phyloP scores from a whole-genome alignment of 2,888 invertebrate species.

The Phorcus lineatus region DNA sequence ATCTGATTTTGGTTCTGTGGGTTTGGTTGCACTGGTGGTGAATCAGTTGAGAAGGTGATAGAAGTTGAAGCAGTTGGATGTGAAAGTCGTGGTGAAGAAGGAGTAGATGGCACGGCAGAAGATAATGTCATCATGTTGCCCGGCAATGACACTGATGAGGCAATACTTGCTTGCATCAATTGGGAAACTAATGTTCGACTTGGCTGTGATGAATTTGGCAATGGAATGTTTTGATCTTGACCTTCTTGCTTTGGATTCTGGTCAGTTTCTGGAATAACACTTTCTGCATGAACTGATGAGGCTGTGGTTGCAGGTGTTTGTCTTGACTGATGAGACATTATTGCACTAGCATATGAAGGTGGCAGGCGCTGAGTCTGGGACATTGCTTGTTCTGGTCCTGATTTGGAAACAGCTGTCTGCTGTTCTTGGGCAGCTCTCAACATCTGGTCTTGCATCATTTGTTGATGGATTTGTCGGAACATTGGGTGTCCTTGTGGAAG shows the following conservation, averaged over 20 bases:
- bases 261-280: background rate
- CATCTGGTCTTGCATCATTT: background rate
- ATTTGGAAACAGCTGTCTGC: background rate
- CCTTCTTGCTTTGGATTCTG: background rate
- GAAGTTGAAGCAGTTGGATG: background rate
- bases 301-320: background rate
- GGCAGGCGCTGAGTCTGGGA: conserved; percentile 18
- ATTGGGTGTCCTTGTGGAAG: background rate
- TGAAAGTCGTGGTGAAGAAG: background rate
- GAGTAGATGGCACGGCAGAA: background rate
- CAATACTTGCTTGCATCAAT: background rate
- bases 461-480: background rate
- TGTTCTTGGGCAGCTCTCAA: background rate
- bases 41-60: background rate
- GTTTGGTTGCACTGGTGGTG: background rate
- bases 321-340: conserved; percentile 16
- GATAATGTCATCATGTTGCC: conserved; percentile 2
- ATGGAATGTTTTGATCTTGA: background rate
- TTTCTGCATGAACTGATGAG: background rate
- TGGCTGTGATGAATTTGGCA: background rate
- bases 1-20: background rate
- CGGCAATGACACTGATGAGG: background rate
- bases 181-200: background rate
- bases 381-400: background rate
- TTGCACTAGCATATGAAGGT: conserved; percentile 16